These are phyloP conservation scores for Idris sp. DNA, from an alignment of 1,140 invertebrate species.

Conservation along the genomic window DNA sequence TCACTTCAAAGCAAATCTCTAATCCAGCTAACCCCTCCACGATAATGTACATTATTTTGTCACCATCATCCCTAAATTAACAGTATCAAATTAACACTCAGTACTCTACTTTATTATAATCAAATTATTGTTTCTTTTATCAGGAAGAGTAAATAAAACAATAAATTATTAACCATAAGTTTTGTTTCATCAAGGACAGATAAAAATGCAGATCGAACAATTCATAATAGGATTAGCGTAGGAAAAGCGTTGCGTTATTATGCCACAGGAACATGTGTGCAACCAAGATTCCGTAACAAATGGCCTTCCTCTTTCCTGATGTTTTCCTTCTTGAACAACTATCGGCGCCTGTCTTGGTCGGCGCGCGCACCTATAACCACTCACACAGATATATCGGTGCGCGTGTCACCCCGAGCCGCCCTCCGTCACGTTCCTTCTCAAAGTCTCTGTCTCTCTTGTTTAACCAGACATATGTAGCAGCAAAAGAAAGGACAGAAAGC, in stretches of 20 bases:
- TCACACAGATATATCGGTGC: not conserved
- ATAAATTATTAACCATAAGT: too few relatives aligned
- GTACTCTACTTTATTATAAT: too few relatives aligned
- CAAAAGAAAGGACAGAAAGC: too few relatives aligned
- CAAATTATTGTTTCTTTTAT: too few relatives aligned
- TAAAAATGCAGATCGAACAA: constrained; percentile 25
- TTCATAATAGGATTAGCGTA: constrained; percentile 31
- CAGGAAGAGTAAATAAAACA: too few relatives aligned
- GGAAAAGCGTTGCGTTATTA: constrained; percentile 10
- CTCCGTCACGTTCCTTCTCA: constrained; percentile 1
- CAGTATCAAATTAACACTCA: too few relatives aligned
- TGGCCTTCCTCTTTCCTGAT: constrained; percentile 46
- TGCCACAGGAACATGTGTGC: constrained; percentile 28
- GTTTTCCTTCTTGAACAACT: constrained; percentile 43
- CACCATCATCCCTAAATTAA: too few relatives aligned
- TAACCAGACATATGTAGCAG: constrained; percentile 21
- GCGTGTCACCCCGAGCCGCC: constrained; percentile 24
- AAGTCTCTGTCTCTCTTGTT: not conserved
- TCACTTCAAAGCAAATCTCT: too few relatives aligned
- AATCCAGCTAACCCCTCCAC: too few relatives aligned
- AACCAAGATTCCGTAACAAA: constrained; percentile 59
- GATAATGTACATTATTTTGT: too few relatives aligned
- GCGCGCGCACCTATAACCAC: constrained; percentile 7
- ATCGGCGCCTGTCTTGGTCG: constrained; percentile 21
- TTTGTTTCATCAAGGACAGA: not conserved